These are phyloP conservation scores for Apeira syringaria DNA, from an alignment of 2,888 invertebrate species.

Conservation along the genomic window DNA sequence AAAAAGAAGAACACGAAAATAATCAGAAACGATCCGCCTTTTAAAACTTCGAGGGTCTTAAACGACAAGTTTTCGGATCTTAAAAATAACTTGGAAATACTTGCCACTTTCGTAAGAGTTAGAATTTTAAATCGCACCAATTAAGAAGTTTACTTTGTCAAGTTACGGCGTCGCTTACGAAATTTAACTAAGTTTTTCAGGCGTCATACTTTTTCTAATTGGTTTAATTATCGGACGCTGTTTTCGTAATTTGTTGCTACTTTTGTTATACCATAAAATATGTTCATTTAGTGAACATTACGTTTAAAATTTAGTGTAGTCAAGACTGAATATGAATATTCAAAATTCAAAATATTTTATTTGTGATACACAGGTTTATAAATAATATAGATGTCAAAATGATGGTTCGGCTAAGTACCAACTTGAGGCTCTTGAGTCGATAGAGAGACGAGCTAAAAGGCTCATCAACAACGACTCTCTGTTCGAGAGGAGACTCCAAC, in stretches of 20 bases:
- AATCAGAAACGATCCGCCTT: constrained; percentile 24
- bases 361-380: no score
- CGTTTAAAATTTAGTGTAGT: no score
- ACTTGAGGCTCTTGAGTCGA: no score
- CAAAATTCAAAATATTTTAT: no score
- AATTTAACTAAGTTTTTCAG: constrained; percentile 9
- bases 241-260: background rate
- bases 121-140: constrained; percentile 28
- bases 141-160: constrained; percentile 27
- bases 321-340: no score
- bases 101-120: constrained; percentile 22
- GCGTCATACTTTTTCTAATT: constrained; percentile 11
- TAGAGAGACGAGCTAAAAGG: no score
- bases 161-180: constrained; percentile 12
- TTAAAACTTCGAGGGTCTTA: constrained; percentile 31
- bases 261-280: no score
- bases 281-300: no score
- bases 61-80: constrained; percentile 15
- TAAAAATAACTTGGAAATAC: constrained; percentile 30
- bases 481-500: no score
- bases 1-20: constrained; percentile 30
- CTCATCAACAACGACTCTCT: no score
- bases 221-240: constrained; percentile 5
- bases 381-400: no score
- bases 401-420: no score